Evolutionary conservation across 1,140 invertebrate genomes (phyloP).

Genomic region (Hormaphis cornu): DNA sequence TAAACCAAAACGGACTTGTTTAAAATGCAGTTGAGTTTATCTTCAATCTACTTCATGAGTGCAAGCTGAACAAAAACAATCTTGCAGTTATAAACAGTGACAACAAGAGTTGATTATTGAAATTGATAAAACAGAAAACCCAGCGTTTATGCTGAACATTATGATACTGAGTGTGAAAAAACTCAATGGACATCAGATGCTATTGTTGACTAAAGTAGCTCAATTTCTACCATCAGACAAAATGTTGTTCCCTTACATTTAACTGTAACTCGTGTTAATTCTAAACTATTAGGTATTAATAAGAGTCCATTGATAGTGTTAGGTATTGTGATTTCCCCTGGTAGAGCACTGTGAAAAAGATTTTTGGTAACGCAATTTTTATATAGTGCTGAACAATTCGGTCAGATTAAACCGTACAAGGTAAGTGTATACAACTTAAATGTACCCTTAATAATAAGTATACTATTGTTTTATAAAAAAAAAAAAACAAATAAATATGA

Average conservation of each 20-base stretch:
- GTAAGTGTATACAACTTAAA: too few relatives aligned
- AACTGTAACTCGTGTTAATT: neutral
- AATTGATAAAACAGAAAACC: neutral
- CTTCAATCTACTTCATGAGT: neutral
- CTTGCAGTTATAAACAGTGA: neutral
- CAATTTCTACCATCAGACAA: neutral
- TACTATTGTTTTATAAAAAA: too few relatives aligned
- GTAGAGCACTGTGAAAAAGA: too few relatives aligned
- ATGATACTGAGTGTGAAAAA: neutral
- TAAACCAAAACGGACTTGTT: neutral
- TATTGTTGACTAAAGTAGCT: neutral
- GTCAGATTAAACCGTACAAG: too few relatives aligned
- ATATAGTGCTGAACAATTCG: too few relatives aligned
- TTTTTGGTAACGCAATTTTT: too few relatives aligned
- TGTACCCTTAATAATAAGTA: too few relatives aligned
- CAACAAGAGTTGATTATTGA: neutral
- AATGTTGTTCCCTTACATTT: neutral
- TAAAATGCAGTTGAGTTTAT: neutral
- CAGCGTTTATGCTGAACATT: neutral
- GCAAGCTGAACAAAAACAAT: neutral
- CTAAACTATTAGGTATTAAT: neutral
- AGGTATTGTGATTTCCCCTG: too few relatives aligned
- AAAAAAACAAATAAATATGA: too few relatives aligned
- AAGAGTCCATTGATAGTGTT: neutral
- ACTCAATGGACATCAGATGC: neutral